Evolutionary conservation across 2,797 vertebrate species (phyloP).

Genomic region (Chelon labrosus): DNA sequence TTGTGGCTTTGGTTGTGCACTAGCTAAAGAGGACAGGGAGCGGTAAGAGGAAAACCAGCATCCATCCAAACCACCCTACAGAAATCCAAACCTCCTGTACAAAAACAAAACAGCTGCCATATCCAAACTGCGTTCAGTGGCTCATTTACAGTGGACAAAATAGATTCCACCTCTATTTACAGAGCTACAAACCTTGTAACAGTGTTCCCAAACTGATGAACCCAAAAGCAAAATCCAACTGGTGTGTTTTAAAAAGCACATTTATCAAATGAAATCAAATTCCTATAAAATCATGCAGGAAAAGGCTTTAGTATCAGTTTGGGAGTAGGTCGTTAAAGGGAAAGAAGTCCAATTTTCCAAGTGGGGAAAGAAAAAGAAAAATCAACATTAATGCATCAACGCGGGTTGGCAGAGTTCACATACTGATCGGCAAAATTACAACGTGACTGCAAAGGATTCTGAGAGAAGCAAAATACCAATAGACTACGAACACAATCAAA

Average conservation of each 20-base stretch:
- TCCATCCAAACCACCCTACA: slow-evolving; percentile 75
- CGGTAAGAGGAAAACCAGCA: slow-evolving; percentile 46
- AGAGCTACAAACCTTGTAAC: slow-evolving; percentile 84
- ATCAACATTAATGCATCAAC: slow-evolving; percentile 66
- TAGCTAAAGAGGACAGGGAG: slow-evolving; percentile 59
- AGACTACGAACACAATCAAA: slow-evolving; percentile 82
- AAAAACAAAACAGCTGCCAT: slow-evolving; percentile 90
- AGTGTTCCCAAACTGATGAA: slow-evolving; percentile 83
- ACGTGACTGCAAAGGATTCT: slow-evolving; percentile 79
- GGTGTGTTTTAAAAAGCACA: slow-evolving; percentile 75
- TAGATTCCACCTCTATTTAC: slow-evolving; percentile 85
- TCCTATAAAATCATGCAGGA: slow-evolving; percentile 85
- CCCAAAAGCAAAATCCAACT: slow-evolving; percentile 60
- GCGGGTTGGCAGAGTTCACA: slow-evolving; percentile 73
- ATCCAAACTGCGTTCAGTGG: slow-evolving; percentile 92
- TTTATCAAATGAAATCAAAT: slow-evolving; percentile 75
- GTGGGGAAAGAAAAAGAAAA: slow-evolving; percentile 32
- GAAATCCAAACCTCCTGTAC: slow-evolving; percentile 77
- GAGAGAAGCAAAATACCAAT: slow-evolving; percentile 81
- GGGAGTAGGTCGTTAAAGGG: slow-evolving; percentile 84
- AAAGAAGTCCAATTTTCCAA: slow-evolving; percentile 72
- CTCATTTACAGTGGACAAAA: slow-evolving; percentile 82
- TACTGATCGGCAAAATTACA: slow-evolving; percentile 79
- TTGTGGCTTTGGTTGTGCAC: slow-evolving; percentile 78
- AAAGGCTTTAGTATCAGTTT: slow-evolving; percentile 80